Evolutionary conservation across 92 coral and sea anemone species (phyloP).

Genomic region (Porites cylindrica): DNA sequence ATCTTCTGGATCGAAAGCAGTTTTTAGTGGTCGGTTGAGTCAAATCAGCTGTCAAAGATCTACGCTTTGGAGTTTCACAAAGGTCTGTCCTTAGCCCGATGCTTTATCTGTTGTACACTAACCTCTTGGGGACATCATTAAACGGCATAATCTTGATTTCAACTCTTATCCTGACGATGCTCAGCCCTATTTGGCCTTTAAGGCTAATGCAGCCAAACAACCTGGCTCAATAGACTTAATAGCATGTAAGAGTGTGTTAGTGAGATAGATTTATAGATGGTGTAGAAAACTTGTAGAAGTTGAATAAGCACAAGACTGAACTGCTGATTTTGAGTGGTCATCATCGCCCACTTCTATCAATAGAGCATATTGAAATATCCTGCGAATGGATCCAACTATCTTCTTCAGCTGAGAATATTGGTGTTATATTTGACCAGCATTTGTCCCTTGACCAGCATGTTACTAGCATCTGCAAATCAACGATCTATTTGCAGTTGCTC

Average conservation of each 20-base stretch:
- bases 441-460: not conserved
- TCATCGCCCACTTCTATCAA: not conserved
- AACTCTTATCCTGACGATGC: not conserved
- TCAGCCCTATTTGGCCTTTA: not conserved
- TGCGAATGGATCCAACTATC: not conserved
- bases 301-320: too few species aligned
- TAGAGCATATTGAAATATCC: not conserved
- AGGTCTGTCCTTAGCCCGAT: not conserved
- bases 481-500: not conserved
- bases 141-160: not conserved
- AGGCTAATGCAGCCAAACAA: not conserved
- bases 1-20: too few species aligned
- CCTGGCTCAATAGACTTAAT: not conserved
- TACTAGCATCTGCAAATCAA: not conserved
- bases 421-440: not conserved
- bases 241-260: too few species aligned
- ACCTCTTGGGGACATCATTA: not conserved
- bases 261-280: too few species aligned
- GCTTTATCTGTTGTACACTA: not conserved
- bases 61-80: not conserved
- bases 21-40: not conserved
- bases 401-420: not conserved
- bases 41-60: not conserved
- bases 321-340: too few species aligned
- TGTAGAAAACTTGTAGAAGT: too few species aligned